Evolutionary conservation across 1,140 invertebrate genomes (phyloP).

Genomic region (Drosophila pallidifrons): DNA sequence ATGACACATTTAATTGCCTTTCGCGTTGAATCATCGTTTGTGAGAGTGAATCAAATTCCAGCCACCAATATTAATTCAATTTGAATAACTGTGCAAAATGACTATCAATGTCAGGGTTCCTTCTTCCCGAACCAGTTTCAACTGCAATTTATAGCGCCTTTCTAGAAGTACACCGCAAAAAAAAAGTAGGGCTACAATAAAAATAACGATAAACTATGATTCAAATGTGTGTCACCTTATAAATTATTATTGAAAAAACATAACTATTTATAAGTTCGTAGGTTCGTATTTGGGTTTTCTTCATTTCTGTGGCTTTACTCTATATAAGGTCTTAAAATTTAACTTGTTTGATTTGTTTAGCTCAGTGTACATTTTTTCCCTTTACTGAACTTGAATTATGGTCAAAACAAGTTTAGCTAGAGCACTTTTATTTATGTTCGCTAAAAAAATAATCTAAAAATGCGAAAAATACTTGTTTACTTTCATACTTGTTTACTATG

Average conservation of each 20-base stretch:
- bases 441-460: background rate
- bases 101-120: slow-evolving; percentile 50
- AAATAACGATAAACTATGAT: background rate
- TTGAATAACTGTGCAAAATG: slow-evolving; percentile 65
- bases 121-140: slow-evolving; percentile 48
- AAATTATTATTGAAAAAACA: no score
- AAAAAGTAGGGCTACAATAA: background rate
- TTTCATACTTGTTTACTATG: background rate
- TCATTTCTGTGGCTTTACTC: no score
- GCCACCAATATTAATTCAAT: slow-evolving; percentile 71
- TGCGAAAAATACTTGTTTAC: background rate
- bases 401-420: background rate
- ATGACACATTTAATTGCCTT: slow-evolving; percentile 37
- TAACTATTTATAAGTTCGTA: no score
- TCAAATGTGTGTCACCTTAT: no score
- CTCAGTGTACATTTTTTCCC: background rate
- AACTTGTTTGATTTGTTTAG: no score
- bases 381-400: background rate
- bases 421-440: background rate
- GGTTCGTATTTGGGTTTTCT: no score
- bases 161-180: background rate
- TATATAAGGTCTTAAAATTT: no score
- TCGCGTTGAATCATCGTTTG: slow-evolving; percentile 39
- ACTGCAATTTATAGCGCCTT: slow-evolving; percentile 14
- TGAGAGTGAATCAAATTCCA: slow-evolving; percentile 53